Evolutionary conservation across 2,113 vertebrate species (phyloP), one percentile per base, ranked within the genome.

Genomic region (Tonatia bakeri): DNA sequence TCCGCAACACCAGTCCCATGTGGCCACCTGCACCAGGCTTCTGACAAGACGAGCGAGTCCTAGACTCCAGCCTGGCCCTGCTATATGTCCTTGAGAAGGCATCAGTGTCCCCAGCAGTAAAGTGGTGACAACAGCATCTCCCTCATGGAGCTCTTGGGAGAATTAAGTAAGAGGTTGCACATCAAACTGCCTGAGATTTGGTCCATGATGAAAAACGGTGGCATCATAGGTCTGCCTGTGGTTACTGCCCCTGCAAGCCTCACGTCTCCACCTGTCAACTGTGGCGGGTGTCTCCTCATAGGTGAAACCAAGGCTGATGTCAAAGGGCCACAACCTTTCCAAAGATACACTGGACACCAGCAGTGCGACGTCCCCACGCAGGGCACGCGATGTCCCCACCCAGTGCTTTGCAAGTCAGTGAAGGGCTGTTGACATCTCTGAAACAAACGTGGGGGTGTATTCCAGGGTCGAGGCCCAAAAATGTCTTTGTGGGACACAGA

Each of bases 201-300:
- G 20, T 70, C 61, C 82, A 28, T 59, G 28, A 84, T 38, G 14
- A 59, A 70, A 84, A 76, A 43, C 17, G 40, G 61, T 45, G 11
- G 28, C 24, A 7, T 0, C 0, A 4, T 11, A 5, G 7, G 14
- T 43, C 56, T 13, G 22, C 38, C 52, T 61, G 22, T n/a, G 22
- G 82, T 61, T 85, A 85, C 43, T 9, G 65, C 33, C 26, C 17
- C 56, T 16, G 7, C 31, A 11, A 67, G 86, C 33, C 33, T 79
- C 28, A 4, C 0, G 7, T 16, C 33, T 59, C 26, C 36, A 1
- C 12, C 36, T 33, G 43, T 54, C 83, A 45, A 19, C 36, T 7
- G 2, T 3, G 17, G 36, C 88, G 31, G 61, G 6, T 7, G 56
- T 77, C 61, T 91, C 79, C 17, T 77, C 20, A 10, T 11, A 24